Evolutionary conservation across 2,888 invertebrate species (phyloP).

Genomic region (Ophion costatus): DNA sequence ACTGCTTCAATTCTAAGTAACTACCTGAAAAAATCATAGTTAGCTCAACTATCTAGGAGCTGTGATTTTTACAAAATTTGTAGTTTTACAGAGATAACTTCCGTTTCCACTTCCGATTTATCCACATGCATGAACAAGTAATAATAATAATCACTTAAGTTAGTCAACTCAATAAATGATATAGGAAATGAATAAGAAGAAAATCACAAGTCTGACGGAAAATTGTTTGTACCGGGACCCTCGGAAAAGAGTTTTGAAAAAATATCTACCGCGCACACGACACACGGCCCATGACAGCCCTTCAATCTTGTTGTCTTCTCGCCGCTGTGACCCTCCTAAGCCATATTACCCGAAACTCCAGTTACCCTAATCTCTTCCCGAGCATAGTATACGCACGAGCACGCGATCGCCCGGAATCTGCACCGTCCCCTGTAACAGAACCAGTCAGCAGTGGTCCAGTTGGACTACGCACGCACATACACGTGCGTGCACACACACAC

Average conservation of each 20-base stretch:
- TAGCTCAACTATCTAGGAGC: too few relatives aligned
- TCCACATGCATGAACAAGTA: background rate
- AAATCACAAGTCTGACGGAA: too few relatives aligned
- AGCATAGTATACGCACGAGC: background rate
- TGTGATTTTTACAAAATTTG: too few relatives aligned
- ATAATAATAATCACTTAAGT: too few relatives aligned
- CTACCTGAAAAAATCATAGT: too few relatives aligned
- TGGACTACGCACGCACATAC: background rate
- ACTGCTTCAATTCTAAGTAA: too few relatives aligned
- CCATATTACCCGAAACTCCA: background rate
- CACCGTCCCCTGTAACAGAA: background rate
- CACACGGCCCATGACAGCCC: background rate
- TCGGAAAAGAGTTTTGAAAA: too few relatives aligned
- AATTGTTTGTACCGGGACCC: too few relatives aligned
- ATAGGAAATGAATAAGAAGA: background rate
- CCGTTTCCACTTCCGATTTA: background rate
- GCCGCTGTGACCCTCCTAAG: background rate
- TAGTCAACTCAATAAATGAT: too few relatives aligned
- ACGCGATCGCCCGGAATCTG: slow-evolving; percentile 9
- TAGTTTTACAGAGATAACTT: background rate
- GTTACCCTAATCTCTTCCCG: slow-evolving; percentile 10
- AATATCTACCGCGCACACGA: background rate
- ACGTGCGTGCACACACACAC: background rate
- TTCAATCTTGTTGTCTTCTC: background rate
- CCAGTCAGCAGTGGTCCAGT: slow-evolving; percentile 30